These are phyloP conservation scores for Cryptus viduatorius DNA, from an alignment of 2,888 invertebrate species.

Conservation along the genomic window DNA sequence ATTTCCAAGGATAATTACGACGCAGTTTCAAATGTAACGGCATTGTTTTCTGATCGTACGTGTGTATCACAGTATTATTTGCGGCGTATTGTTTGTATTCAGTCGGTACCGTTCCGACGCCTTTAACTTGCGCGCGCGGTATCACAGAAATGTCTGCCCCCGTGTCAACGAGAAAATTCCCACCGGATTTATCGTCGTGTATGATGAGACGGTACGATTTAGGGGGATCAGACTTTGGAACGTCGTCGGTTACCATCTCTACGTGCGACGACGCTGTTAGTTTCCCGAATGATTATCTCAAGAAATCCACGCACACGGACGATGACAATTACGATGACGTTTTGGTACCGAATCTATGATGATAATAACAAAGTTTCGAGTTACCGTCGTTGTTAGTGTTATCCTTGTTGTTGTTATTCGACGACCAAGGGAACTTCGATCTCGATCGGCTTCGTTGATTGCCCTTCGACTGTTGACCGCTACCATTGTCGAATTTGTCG, in stretches of 20 bases:
- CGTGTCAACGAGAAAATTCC: constrained; percentile 70
- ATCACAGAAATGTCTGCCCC: constrained; percentile 70
- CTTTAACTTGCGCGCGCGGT: constrained; percentile 17
- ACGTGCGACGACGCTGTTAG: constrained; percentile 63
- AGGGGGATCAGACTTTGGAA: constrained; percentile 9
- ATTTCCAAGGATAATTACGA: constrained; percentile 75
- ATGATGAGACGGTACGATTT: constrained; percentile 67
- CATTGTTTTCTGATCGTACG: constrained; percentile 74
- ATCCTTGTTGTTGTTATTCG: neutral
- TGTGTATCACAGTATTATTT: constrained; percentile 76
- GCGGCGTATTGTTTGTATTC: constrained; percentile 76
- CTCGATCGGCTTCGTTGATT: neutral
- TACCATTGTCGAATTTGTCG: neutral
- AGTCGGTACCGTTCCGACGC: constrained; percentile 18
- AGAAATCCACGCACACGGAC: constrained; percentile 28
- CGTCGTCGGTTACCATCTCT: constrained; percentile 73
- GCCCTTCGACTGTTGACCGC: neutral
- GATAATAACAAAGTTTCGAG: neutral
- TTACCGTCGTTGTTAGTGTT: neutral
- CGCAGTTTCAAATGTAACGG: constrained; percentile 74
- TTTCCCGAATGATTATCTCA: constrained; percentile 5
- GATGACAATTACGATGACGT: constrained; percentile 18
- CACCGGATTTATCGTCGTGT: constrained; percentile 43
- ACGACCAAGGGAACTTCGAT: constrained; percentile 14
- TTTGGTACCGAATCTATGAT: constrained; percentile 8